phyloP scores from a whole-genome alignment of 1,140 invertebrate genomes.

The Phymastichus coffea region DNA sequence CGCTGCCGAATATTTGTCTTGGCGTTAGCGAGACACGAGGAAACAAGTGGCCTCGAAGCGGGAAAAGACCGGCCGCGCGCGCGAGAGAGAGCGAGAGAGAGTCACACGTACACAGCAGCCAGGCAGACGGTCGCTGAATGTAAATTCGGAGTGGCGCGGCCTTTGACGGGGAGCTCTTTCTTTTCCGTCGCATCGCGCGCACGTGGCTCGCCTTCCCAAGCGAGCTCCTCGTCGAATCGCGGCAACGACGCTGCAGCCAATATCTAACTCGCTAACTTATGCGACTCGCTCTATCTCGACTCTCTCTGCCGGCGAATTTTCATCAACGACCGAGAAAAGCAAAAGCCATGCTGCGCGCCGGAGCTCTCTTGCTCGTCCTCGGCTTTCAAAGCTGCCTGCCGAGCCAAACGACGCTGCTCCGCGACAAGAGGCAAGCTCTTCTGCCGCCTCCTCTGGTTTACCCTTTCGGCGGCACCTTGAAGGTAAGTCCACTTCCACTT shows the following conservation, averaged over 20 bases:
- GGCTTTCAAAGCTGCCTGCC: background rate
- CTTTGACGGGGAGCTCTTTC: no score
- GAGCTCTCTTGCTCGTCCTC: no score
- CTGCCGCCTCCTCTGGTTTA: slow-evolving; percentile 43
- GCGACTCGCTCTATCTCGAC: no score
- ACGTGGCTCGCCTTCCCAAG: background rate
- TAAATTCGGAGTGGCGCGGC: no score
- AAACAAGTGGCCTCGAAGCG: background rate
- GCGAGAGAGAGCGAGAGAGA: background rate
- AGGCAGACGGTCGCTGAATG: background rate
- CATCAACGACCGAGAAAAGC: no score
- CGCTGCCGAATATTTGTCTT: slow-evolving; percentile 8
- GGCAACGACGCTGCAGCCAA: no score
- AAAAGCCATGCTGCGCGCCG: no score
- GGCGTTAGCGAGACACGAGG: slow-evolving; percentile 1
- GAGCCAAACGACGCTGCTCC: background rate
- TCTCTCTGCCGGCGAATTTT: no score
- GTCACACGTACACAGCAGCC: background rate
- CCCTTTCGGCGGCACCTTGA: slow-evolving; percentile 46
- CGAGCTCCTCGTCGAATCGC: no score
- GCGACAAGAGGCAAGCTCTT: slow-evolving; percentile 30
- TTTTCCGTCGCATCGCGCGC: background rate
- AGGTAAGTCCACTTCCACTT: no score
- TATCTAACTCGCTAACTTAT: no score
- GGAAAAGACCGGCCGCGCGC: background rate